Conservation (phyloP, 2,888 invertebrate species). For the Gymnoscelis rufifasciata region DNA sequence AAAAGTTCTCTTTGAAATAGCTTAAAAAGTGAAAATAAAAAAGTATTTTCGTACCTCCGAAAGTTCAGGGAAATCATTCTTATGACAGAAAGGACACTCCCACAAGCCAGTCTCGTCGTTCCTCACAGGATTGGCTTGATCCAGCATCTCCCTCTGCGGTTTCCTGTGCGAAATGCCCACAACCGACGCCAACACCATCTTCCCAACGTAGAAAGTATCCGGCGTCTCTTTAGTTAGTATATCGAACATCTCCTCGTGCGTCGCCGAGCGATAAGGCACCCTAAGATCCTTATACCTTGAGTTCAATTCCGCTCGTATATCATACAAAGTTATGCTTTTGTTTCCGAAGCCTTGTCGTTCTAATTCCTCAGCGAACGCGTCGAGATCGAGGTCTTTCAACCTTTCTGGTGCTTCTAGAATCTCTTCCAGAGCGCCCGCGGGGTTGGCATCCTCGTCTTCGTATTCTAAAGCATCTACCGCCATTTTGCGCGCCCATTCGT, state of each 20-base stretch:
- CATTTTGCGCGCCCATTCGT: slow-evolving; percentile 99
- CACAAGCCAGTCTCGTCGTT: slow-evolving; percentile 96
- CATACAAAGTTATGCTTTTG: slow-evolving; percentile 96
- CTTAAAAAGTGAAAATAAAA: too few species aligned
- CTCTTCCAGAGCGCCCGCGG: slow-evolving; percentile 97
- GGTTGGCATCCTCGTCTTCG: slow-evolving; percentile 97
- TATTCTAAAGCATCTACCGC: slow-evolving; percentile 99
- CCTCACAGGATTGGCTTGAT: slow-evolving; percentile 96
- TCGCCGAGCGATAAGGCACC: slow-evolving; percentile 86
- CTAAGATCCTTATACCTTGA: slow-evolving; percentile 95
- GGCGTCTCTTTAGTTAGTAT: slow-evolving; percentile 97
- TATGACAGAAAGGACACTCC: slow-evolving; percentile 98
- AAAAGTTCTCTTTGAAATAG: too few species aligned
- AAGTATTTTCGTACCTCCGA: slow-evolving; percentile 81
- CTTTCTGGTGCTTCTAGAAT: slow-evolving; percentile 97
- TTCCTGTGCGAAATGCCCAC: slow-evolving; percentile 90
- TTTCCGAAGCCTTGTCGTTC: slow-evolving; percentile 94
- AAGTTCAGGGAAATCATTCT: slow-evolving; percentile 96
- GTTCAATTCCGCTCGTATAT: slow-evolving; percentile 97
- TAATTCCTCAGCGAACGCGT: slow-evolving; percentile 98
- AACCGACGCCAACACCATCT: slow-evolving; percentile 90
- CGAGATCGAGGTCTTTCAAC: slow-evolving; percentile 96
- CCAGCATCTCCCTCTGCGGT: slow-evolving; percentile 95
- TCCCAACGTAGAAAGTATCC: slow-evolving; percentile 93
- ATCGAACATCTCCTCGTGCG: slow-evolving; percentile 93